These are phyloP conservation scores for Latrodectus hesperus DNA, from an alignment of 2,888 invertebrate species.

Conservation along the genomic window DNA sequence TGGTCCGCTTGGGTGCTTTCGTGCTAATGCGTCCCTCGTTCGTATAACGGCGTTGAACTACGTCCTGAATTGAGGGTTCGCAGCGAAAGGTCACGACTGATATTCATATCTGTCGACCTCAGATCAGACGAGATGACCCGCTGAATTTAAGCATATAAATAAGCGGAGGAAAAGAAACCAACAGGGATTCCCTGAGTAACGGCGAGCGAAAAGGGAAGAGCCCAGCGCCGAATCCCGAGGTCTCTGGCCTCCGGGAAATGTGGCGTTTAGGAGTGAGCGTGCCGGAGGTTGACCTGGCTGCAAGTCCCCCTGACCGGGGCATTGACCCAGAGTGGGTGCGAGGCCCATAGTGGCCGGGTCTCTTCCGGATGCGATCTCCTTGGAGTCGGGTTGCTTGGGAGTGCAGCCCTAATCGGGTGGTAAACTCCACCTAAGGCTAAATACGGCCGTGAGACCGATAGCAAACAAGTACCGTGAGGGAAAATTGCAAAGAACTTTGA, in stretches of 20 bases:
- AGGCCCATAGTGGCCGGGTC: no score
- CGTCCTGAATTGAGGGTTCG: slow-evolving; percentile 20
- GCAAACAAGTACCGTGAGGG: slow-evolving; percentile 82
- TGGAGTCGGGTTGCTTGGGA: slow-evolving; percentile 80
- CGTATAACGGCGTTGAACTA: no score
- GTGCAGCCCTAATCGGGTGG: slow-evolving; percentile 80
- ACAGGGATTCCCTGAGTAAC: slow-evolving; percentile 80
- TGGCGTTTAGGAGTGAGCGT: slow-evolving; percentile 57
- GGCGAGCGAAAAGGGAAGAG: slow-evolving; percentile 62
- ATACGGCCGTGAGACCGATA: slow-evolving; percentile 82
- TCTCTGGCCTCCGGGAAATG: not conserved
- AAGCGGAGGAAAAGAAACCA: slow-evolving; percentile 84
- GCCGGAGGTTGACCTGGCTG: not conserved
- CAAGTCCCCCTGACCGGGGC: slow-evolving; percentile 73
- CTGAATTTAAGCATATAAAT: slow-evolving; percentile 82
- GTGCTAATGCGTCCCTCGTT: no score
- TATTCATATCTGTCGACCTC: slow-evolving; percentile 12
- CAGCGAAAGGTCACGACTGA: no score
- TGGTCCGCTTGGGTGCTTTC: no score
- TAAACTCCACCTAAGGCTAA: slow-evolving; percentile 80
- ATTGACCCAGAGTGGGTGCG: slow-evolving; percentile 63
- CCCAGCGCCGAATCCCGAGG: slow-evolving; percentile 52
- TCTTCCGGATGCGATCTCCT: slow-evolving; percentile 70
- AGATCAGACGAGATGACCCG: slow-evolving; percentile 75
- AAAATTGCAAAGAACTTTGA: slow-evolving; percentile 84